A percentile compares a stretch with the other conserved stretches of the same genome.
phyloP scores from a whole-genome alignment of 2,113 vertebrate species.

The Riparia riparia region DNA sequence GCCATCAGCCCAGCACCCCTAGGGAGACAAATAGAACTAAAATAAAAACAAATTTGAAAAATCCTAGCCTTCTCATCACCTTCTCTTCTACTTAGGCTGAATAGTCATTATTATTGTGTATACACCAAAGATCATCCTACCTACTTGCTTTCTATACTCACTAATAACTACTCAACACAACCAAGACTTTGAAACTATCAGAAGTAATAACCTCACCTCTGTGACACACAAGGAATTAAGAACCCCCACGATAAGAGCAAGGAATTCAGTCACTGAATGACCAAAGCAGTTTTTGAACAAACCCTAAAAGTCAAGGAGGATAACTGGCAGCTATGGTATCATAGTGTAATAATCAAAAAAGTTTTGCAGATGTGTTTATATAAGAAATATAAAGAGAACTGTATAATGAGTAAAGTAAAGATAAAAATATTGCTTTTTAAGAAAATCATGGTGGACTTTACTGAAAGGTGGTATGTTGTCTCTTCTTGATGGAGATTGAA shows the following conservation, averaged over 20 bases:
- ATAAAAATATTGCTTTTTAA: neutral
- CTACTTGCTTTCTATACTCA: neutral
- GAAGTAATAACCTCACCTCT: neutral
- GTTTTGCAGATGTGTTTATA: neutral
- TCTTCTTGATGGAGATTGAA: neutral
- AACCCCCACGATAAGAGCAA: neutral
- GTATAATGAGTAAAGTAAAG: neutral
- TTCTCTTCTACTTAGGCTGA: fast-evolving
- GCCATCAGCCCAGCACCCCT: neutral
- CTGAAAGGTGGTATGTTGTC: neutral
- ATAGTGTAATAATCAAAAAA: neutral
- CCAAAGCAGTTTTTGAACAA: neutral
- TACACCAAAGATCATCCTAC: neutral
- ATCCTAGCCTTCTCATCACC: neutral
- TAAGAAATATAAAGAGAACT: neutral
- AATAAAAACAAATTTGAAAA: neutral
- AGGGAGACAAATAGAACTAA: neutral
- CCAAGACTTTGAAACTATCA: neutral
- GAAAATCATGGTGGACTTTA: neutral
- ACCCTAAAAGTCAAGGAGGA: neutral
- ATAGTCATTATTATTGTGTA: fast-evolving
- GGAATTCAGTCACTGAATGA: neutral
- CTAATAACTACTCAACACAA: neutral
- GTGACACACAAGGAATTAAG: neutral
- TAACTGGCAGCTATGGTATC: neutral